These are phyloP conservation scores for Coregonus ussuriensis DNA, from an alignment of 2,797 vertebrate genomes.

Conservation along the genomic window DNA sequence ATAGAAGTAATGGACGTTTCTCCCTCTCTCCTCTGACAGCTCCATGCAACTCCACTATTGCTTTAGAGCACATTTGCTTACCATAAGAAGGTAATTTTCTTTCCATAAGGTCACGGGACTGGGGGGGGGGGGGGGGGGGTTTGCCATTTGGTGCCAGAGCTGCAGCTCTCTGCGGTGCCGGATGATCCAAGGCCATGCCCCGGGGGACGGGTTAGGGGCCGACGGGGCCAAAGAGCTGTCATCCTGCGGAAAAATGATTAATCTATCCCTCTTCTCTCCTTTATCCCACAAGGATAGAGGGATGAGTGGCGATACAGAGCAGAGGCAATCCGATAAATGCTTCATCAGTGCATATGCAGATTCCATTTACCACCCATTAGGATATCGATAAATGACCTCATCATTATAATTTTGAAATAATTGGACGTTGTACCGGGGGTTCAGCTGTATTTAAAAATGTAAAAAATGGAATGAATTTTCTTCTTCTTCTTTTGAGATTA, in stretches of 20 bases:
- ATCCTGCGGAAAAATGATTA: conserved; percentile 75
- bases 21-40: conserved; percentile 59
- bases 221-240: conserved; percentile 81
- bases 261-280: conserved; percentile 67
- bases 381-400: conserved; percentile 58
- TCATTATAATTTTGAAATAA: conserved; percentile 55
- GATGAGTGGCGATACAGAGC: conserved; percentile 51
- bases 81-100: conserved; percentile 82
- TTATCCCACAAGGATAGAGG: conserved; percentile 68
- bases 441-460: background rate
- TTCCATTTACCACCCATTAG: conserved; percentile 25
- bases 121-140: conserved; percentile 63
- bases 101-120: conserved; percentile 75
- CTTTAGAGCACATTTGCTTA: conserved; percentile 77
- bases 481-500: too few relatives aligned
- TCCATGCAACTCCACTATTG: conserved; percentile 64
- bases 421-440: conserved; percentile 15
- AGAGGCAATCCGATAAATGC: conserved; percentile 56
- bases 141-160: conserved; percentile 25
- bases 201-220: conserved; percentile 70
- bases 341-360: conserved; percentile 61
- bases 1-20: conserved; percentile 64
- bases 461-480: background rate
- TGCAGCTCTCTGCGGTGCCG: conserved; percentile 57
- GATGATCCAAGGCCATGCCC: conserved; percentile 77